These are phyloP conservation scores for Hippocampus comes DNA, from an alignment of 2,113 vertebrate genomes.

Conservation along the genomic window DNA sequence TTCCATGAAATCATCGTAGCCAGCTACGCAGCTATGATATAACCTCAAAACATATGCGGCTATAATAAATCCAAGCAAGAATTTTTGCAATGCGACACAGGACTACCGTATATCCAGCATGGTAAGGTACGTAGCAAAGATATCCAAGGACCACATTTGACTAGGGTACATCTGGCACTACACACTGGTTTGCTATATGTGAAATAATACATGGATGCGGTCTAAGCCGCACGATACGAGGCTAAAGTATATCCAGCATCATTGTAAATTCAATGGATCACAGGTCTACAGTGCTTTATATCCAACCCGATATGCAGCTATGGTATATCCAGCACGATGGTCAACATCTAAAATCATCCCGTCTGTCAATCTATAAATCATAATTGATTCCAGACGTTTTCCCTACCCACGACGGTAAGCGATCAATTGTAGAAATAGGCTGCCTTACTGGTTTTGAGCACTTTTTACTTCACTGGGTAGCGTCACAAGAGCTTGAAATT, in stretches of 20 bases:
- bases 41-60: too few relatives aligned
- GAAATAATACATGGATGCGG: too few relatives aligned
- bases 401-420: background rate
- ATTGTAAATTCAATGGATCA: too few relatives aligned
- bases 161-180: too few relatives aligned
- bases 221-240: background rate
- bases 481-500: constrained; percentile 4
- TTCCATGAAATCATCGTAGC: too few relatives aligned
- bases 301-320: background rate
- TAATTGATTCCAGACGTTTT: background rate
- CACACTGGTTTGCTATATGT: too few relatives aligned
- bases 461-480: background rate
- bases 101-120: too few relatives aligned
- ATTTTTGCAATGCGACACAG: too few relatives aligned
- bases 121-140: too few relatives aligned
- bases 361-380: background rate
- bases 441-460: background rate
- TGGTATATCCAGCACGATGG: background rate
- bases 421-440: background rate
- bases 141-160: too few relatives aligned
- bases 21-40: background rate
- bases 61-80: too few relatives aligned
- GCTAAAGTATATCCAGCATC: background rate
- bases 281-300: too few relatives aligned
- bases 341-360: background rate